phyloP scores from a whole-genome alignment of 2,113 vertebrate species.

The Hippotragus niger region DNA sequence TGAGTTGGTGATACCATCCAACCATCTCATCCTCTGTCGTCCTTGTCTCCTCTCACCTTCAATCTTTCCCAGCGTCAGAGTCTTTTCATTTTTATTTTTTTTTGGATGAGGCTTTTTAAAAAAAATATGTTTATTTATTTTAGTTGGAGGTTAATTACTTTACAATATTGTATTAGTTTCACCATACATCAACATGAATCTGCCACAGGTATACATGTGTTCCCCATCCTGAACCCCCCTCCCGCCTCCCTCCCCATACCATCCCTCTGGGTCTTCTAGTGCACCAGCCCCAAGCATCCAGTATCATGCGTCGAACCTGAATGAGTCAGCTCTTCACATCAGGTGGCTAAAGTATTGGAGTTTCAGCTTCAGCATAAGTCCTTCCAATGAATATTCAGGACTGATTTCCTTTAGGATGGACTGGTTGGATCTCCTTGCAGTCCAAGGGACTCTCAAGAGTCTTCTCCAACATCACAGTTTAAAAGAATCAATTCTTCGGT shows the following conservation, averaged over 20 bases:
- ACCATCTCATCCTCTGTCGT: not conserved
- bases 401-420: not conserved
- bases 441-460: not conserved
- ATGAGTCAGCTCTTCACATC: not conserved
- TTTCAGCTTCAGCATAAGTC: not conserved
- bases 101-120: no score
- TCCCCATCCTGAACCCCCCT: no score
- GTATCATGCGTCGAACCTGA: not conserved
- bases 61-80: not conserved
- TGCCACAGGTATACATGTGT: no score
- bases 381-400: not conserved
- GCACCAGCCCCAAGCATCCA: no score
- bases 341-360: not conserved
- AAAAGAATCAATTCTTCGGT: not conserved
- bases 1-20: not conserved
- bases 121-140: no score
- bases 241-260: accelerated
- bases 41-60: accelerated
- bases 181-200: no score
- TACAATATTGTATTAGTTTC: no score
- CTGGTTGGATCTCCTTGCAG: not conserved
- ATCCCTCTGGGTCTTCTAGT: no score
- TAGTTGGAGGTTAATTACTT: no score
- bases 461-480: not conserved
- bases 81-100: not conserved